Conservation (phyloP, 2,888 invertebrate genomes). For the Deilephila elpenor region DNA sequence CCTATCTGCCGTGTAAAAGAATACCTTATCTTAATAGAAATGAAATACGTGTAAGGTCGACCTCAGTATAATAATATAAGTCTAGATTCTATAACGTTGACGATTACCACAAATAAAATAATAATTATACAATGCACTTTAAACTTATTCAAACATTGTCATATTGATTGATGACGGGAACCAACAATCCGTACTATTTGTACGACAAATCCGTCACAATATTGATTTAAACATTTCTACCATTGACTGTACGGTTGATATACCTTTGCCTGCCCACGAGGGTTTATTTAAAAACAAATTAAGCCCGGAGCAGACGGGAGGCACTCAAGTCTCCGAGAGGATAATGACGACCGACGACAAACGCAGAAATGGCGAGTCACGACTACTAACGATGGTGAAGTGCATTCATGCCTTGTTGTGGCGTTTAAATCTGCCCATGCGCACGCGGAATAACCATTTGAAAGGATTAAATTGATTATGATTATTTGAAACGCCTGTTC, state of each 20-base stretch:
- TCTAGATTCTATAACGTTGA: too few species aligned
- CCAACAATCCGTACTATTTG: neutral
- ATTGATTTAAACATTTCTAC: slow-evolving; percentile 21
- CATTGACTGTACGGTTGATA: slow-evolving; percentile 26
- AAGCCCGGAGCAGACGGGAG: slow-evolving; percentile 62
- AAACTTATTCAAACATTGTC: neutral
- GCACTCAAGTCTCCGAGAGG: slow-evolving; percentile 62
- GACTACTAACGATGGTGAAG: slow-evolving; percentile 69
- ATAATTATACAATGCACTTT: neutral
- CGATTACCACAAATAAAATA: neutral
- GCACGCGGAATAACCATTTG: slow-evolving; percentile 44
- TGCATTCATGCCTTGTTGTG: slow-evolving; percentile 36
- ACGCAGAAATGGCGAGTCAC: slow-evolving; percentile 73
- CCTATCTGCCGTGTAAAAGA: too few species aligned
- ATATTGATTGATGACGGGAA: neutral
- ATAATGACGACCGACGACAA: slow-evolving; percentile 59
- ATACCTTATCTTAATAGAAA: too few species aligned
- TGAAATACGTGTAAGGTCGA: too few species aligned
- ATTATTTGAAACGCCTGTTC: slow-evolving; percentile 27
- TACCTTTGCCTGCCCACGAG: slow-evolving; percentile 43
- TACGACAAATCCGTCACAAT: slow-evolving; percentile 28
- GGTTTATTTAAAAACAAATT: slow-evolving; percentile 81
- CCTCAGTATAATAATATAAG: too few species aligned
- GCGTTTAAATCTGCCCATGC: slow-evolving; percentile 55
- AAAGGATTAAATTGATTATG: slow-evolving; percentile 55